Conservation (phyloP, 2,113 vertebrate species). For the Sminthopsis crassicaudata region DNA sequence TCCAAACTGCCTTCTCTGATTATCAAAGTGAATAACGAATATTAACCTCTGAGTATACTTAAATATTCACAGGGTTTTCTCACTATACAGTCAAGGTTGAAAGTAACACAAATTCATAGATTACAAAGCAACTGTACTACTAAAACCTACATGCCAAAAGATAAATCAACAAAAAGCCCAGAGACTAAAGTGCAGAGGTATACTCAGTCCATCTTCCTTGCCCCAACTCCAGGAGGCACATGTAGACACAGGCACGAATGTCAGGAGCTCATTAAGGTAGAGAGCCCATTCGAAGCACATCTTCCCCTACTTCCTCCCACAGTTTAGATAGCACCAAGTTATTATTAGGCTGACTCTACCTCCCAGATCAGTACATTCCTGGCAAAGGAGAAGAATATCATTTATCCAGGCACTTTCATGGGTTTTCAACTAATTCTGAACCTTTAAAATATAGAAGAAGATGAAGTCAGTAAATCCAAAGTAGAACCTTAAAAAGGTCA, state of each 20-base stretch:
- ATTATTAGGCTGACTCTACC: neutral
- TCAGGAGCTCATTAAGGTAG: neutral
- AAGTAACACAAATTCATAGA: slow-evolving; percentile 54
- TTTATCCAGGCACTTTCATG: neutral
- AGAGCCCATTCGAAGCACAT: neutral
- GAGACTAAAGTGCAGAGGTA: neutral
- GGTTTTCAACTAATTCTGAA: slow-evolving; percentile 2
- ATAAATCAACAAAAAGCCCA: neutral
- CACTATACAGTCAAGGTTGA: slow-evolving; percentile 38
- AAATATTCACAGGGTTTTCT: slow-evolving; percentile 60
- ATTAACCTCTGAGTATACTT: slow-evolving; percentile 58
- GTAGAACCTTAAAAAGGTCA: neutral
- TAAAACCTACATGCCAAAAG: neutral
- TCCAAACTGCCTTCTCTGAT: neutral
- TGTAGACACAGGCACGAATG: neutral
- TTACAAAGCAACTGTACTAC: neutral
- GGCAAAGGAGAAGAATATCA: too few species aligned
- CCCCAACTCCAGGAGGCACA: neutral
- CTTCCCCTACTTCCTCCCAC: neutral
- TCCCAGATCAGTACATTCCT: neutral
- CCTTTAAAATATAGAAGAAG: neutral
- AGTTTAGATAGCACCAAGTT: neutral
- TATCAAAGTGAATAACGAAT: slow-evolving; percentile 56
- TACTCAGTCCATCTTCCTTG: neutral
- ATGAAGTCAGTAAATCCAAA: neutral